Evolutionary conservation across 1,140 invertebrate genomes (phyloP), one percentile per base, ranked within the genome.

Genomic region (Pristionchus pacificus): DNA sequence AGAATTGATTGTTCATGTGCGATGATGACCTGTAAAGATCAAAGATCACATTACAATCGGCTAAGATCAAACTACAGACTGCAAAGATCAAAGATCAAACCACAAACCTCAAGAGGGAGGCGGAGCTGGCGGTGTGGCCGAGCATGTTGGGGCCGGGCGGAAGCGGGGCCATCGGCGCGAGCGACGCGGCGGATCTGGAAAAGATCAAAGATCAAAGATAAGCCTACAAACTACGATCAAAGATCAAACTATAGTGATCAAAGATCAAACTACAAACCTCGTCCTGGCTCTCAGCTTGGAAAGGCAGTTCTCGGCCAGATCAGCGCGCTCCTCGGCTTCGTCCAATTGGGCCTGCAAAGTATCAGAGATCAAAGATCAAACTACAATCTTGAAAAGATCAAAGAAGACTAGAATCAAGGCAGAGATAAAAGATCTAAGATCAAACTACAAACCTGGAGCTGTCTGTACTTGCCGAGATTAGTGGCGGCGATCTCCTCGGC

Each of bases 391-490:
- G 30, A 59, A 60, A 13, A 25, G 60, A 10, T 60, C n/a, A 60
- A 24, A 10, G 28, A n/a, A 24, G 28, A 60, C 25, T 3, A 60
- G 60, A 60, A 57, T 30, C n/a, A n/a, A 3, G 38, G 14, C 10
- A n/a, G 32, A 30, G 94, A 86, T 98, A n/a, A n/a, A n/a, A n/a
- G n/a, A n/a, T n/a, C n/a, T 95, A 77, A 97, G 88, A 87, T 97
- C 93, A 87, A 94, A 93, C 87, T n/a, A n/a, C n/a, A n/a, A n/a
- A 49, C 38, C 38, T 98, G 95, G 74, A 95, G 93, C 87, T 98
- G 98, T 85, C 95, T 92, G 92, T 95, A 98, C 89, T 98, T 98
- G 86, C 94, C 95, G 86, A 97, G 90, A 88, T 98, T 98, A 80
- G 97, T 90, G 83, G 93, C 94, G 80, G 95, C 95, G 83, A 98